phyloP scores from a whole-genome alignment of 1,140 invertebrate species.

The Kradibia gibbosae region DNA sequence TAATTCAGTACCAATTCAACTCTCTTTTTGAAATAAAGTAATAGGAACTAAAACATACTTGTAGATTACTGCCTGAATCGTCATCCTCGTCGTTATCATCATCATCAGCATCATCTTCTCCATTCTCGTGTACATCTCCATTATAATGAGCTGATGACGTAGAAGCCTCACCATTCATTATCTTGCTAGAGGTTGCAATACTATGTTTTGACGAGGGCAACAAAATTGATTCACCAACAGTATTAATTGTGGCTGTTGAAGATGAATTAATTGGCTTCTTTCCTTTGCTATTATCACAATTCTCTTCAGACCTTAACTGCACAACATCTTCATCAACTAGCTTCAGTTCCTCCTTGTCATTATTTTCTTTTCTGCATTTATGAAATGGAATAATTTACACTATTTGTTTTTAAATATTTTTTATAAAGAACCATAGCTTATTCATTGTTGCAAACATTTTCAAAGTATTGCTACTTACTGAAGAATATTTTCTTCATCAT shows the following conservation, averaged over 20 bases:
- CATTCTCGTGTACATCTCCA: conserved; percentile 54
- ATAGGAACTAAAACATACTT: conserved; percentile 73
- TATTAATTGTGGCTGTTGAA: neutral
- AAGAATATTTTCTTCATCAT: conserved; percentile 58
- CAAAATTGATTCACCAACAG: neutral
- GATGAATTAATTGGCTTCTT: neutral
- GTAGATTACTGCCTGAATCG: conserved; percentile 75
- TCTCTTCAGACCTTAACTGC: conserved; percentile 24
- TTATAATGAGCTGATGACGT: conserved; percentile 55
- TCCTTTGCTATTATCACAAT: conserved; percentile 2
- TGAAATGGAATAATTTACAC: no score
- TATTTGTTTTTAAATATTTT: no score
- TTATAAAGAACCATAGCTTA: no score
- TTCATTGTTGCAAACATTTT: no score
- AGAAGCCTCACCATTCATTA: conserved; percentile 51
- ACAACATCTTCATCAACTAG: conserved; percentile 25
- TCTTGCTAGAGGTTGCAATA: neutral
- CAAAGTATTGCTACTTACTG: neutral
- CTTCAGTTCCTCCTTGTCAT: conserved; percentile 12
- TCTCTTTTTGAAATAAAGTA: no score
- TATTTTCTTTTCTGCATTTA: conserved; percentile 39
- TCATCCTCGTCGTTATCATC: conserved; percentile 66
- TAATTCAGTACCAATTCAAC: no score
- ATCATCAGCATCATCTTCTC: conserved; percentile 63
- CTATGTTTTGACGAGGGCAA: neutral